These are phyloP conservation scores for Nothura maculosa DNA, from an alignment of 2,797 vertebrate species.

Conservation along the genomic window DNA sequence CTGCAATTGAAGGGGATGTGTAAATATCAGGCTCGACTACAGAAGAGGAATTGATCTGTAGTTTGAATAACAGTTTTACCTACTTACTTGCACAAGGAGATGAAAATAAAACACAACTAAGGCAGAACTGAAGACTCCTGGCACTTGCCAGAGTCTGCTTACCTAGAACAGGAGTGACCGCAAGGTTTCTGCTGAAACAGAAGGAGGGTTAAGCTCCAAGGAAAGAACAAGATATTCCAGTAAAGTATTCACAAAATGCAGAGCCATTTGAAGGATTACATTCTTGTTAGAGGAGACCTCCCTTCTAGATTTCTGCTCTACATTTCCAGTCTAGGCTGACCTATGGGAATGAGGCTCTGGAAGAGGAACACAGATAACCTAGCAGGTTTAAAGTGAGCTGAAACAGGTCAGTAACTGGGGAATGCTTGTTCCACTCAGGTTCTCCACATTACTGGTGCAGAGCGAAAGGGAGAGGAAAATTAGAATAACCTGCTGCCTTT, in stretches of 20 bases:
- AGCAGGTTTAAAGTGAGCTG: not conserved
- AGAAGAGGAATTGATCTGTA: not conserved
- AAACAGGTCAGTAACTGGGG: not conserved
- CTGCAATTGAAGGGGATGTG: not conserved
- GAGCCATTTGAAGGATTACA: not conserved
- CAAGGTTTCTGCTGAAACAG: not conserved
- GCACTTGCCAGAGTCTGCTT: not conserved
- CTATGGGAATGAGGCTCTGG: not conserved
- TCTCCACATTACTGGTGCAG: not conserved
- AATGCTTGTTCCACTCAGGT: not conserved
- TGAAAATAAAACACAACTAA: not conserved
- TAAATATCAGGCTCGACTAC: not conserved
- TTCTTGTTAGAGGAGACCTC: not conserved
- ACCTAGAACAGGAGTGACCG: not conserved
- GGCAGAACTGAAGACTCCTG: not conserved
- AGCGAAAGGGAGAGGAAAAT: constrained; percentile 6
- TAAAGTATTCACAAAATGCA: not conserved
- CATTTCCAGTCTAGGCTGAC: not conserved
- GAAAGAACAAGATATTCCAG: not conserved
- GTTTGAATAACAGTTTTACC: not conserved
- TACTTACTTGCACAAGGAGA: not conserved
- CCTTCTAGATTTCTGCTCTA: not conserved
- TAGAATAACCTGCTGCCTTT: not conserved
- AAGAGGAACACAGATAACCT: not conserved
- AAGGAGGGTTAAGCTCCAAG: not conserved